Base-by-base conservation (phyloP, 2,797 vertebrate genomes). In the Periophthalmus magnuspinnatus region DNA sequence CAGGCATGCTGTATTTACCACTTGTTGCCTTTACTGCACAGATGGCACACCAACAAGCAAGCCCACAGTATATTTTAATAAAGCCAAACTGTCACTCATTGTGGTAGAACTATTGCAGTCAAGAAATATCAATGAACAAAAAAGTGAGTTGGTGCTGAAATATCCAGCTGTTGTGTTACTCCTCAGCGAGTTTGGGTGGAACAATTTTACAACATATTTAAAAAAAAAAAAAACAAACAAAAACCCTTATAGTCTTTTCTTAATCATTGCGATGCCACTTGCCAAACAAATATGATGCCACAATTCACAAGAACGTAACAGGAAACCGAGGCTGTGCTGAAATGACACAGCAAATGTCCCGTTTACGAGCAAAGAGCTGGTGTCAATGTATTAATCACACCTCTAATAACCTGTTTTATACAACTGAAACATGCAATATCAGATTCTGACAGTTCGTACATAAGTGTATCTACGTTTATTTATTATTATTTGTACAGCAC, bases 61-160 rank as follows among this genome's bases (percentile, higher is more conserved):
- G 72, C 75, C 68, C 65, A 70, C 74, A 70, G 74, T 76, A 80
- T 78, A 82, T 81, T 86, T 86, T 71, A 82, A 84, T 84, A 81
- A 82, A 84, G 76, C 86, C 79, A 86, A 80, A 93, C 91, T 82
- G 83, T 74, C 82, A 78, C 77, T 85, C 73, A 73, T 33, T 70
- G 68, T 72, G 50, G 77, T 52, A 72, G 78, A 70, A 74, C 68
- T 72, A 70, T 74, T 71, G 80, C 19, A 4, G 45, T 52, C n/a
- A 80, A 69, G 1, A 54, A 72, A 67, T 50, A 36, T 63, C 24
- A 63, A 63, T 63, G 36, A 63, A 63, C 22, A 47, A 54, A 62
- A 57, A 67, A 67, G 13, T 6, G 47, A 66, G 48, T 55, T 48
- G 55, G 22, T 73, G 65, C 36, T 52, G 24, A 67, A 48, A 21